These are phyloP conservation scores for Muscicapa striata DNA, from an alignment of 2,797 vertebrate genomes.

Conservation along the genomic window DNA sequence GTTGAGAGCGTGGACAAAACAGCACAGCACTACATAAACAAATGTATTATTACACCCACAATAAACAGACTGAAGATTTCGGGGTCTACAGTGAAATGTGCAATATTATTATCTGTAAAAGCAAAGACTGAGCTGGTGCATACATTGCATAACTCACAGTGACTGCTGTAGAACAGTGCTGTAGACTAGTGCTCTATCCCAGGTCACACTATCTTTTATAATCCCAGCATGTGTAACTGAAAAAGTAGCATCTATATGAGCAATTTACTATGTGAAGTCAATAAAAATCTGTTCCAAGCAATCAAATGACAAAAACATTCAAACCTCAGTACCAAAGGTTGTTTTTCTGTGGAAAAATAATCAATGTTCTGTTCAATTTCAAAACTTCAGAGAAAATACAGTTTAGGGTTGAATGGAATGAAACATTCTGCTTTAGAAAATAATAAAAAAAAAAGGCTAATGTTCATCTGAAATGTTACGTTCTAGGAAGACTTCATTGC, in stretches of 20 bases:
- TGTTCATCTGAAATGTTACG: background rate
- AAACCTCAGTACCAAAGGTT: background rate
- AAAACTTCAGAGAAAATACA: background rate
- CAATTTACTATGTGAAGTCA: background rate
- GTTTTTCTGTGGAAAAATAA: background rate
- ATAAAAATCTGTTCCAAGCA: background rate
- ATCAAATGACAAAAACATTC: background rate
- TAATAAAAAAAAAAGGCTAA: background rate
- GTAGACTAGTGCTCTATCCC: background rate
- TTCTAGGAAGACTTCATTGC: background rate
- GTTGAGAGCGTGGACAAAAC: background rate
- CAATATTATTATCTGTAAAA: background rate
- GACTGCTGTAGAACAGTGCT: background rate
- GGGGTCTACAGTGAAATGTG: background rate
- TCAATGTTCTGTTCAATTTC: background rate
- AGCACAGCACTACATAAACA: background rate
- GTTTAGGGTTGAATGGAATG: background rate
- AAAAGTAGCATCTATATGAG: background rate
- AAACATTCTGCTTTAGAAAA: background rate
- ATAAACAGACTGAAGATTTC: background rate
- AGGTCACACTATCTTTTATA: background rate
- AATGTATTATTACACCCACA: background rate
- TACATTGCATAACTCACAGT: background rate
- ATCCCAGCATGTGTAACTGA: background rate
- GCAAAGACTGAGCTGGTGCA: background rate